Base-by-base conservation (phyloP, 2,113 vertebrate species). In the Urocynchramus pylzowi region DNA sequence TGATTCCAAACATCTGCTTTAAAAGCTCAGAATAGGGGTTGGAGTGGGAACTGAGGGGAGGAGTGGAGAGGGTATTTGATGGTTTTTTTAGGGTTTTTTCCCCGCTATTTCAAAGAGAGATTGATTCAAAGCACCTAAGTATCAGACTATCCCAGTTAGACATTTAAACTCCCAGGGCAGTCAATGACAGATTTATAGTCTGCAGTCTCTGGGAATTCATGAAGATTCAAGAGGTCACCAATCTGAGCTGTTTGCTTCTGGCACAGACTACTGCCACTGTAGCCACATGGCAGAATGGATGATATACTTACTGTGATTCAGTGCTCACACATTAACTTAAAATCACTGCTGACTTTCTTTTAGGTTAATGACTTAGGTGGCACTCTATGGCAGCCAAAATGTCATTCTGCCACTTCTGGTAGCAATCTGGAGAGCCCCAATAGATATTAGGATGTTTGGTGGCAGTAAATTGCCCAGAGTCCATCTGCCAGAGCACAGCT, bases 271-370 rank as follows among this genome's bases (percentile, higher is more conserved):
- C 45, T 61, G 37, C 37, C 52, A 18, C 69, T 15, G 35, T 4
- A 87, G 57, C 45, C 16, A 44, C 2, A 1, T 15, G 53, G 63
- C 37, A 79, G 70, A 75, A 90, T 30, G 61, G 31, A 68, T 65
- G 13, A 94, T 41, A 28, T 13, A 61, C 49, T 71, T 49, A 27
- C 74, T 56, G 39, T 8, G 30, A 68, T 74, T 84, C 67, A 68
- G 50, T 19, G n/a, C 10, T 83, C 37, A 56, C 13, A 18, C 50
- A 78, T 60, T 73, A 89, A 84, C 65, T 82, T 60, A 60, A 78
- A 87, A 79, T 64, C 41, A 85, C 57, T 57, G 65, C 85, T 94
- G 70, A 69, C 44, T 69, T 92, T 50, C 65, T 57, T 93, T 83
- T 53, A 78, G 77, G 61, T 90, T 91, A 94, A 91, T 76, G 41